Conservation (phyloP, 2,888 invertebrate species). For the Hypena proboscidalis region DNA sequence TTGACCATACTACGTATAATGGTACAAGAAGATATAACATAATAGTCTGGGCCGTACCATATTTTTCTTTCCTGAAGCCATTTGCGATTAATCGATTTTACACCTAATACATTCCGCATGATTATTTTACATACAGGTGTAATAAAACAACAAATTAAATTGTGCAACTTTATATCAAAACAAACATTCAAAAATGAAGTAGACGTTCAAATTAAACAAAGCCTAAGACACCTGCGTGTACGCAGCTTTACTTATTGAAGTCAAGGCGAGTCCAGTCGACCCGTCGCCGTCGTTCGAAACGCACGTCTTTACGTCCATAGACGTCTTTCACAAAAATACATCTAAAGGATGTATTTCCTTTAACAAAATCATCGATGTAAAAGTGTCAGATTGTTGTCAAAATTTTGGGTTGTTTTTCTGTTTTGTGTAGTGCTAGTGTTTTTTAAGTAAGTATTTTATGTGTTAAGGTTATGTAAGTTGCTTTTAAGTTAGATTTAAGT, state of each 20-base stretch:
- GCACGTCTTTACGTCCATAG: slow-evolving; percentile 31
- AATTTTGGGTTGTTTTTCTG: slow-evolving; percentile 44
- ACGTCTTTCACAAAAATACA: no score
- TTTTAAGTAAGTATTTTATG: slow-evolving; percentile 25
- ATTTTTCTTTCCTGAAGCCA: no score
- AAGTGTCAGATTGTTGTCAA: slow-evolving; percentile 61
- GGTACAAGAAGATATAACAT: no score
- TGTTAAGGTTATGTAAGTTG: slow-evolving; percentile 19
- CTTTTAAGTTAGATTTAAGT: neutral
- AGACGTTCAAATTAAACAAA: neutral
- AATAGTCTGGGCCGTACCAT: no score
- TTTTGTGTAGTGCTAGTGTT: slow-evolving; percentile 31
- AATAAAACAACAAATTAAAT: no score
- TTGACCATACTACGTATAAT: no score
- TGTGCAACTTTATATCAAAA: no score
- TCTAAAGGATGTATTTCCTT: slow-evolving; percentile 34
- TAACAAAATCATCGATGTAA: no score
- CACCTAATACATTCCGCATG: no score
- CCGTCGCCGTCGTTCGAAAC: slow-evolving; percentile 38
- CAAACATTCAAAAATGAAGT: no score
- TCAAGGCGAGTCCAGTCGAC: slow-evolving; percentile 53
- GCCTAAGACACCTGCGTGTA: slow-evolving; percentile 47
- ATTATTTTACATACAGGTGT: no score
- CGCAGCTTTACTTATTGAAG: slow-evolving; percentile 56
- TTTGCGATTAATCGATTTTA: no score